Evolutionary conservation across 1,140 invertebrate genomes (phyloP), one percentile per base, ranked within the genome.

Genomic region (Penaeus japonicus): DNA sequence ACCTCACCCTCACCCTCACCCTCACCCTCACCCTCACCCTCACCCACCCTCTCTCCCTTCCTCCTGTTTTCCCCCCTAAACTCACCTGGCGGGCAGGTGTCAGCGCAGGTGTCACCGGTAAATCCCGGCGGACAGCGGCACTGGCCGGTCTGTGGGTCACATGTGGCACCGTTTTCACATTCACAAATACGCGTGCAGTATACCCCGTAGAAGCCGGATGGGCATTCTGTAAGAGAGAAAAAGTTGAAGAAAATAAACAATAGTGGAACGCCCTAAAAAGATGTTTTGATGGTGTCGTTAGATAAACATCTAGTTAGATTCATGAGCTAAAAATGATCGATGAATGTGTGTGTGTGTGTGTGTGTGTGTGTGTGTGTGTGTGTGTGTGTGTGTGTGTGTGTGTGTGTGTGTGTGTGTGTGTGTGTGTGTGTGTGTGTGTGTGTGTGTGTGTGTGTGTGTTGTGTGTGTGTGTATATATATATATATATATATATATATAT

Each of bases 81-180:
- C 39, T 81, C 17, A 80, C 82, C 81, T 89, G 92, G 79, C 24
- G 96, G 95, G 92, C 96, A 97, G 84, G 94, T 93, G 1, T 95
- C 96, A 93, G 97, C 96, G 92, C 97, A 98, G 75, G 94, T 94
- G 30, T 96, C 94, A 88, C 96, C 96, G 2, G 59, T 81, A 39
- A 70, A 89, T 32, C 84, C 81, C 17, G 95, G 94, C 20, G 94
- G 94, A 92, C 97, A 98, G 80, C 94, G 93, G 91, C 97, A 98
- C 87, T 95, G 94, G 4, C 97, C 97, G 59, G 95, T 96, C 92
- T 97, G 96, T 30, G 95, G 93, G 24, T 94, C 95, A 92, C 97
- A 98, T 18, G 93, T 94, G 15, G 96, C 96, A 82, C 95, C 95
- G 92, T 98, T 97, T 92, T 95, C 92, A 92, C 97, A 98, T 77